A percentile compares a stretch with the other conserved stretches of the same genome.
phyloP scores from a whole-genome alignment of 2,888 invertebrate genomes.

The Graphium colonna region DNA sequence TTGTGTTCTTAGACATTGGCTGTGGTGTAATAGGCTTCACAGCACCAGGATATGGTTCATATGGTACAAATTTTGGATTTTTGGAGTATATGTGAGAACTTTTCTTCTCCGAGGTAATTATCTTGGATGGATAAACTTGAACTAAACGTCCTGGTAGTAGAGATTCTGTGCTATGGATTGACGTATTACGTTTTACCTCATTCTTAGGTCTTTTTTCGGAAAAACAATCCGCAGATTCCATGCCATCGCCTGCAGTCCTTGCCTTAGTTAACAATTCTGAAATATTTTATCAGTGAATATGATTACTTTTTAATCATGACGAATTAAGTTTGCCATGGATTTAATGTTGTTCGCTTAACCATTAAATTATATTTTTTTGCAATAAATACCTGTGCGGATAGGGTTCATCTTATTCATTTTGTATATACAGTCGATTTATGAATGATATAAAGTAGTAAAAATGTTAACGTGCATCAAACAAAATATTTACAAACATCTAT shows the following conservation, averaged over 20 bases:
- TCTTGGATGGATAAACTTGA: slow-evolving; percentile 80
- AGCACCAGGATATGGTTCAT: slow-evolving; percentile 93
- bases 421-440: background rate
- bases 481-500: slow-evolving; percentile 16
- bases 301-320: background rate
- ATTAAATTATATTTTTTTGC: background rate
- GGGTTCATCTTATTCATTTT: slow-evolving; percentile 45
- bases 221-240: slow-evolving; percentile 80
- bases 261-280: slow-evolving; percentile 65
- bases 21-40: slow-evolving; percentile 87
- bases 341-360: background rate
- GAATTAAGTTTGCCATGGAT: background rate
- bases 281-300: slow-evolving; percentile 14
- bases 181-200: background rate
- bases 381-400: slow-evolving; percentile 45
- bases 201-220: slow-evolving; percentile 41
- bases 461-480: background rate
- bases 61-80: slow-evolving; percentile 92
- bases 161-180: slow-evolving; percentile 40
- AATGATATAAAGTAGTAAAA: slow-evolving; percentile 13
- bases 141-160: slow-evolving; percentile 52
- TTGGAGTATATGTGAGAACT: slow-evolving; percentile 76
- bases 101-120: slow-evolving; percentile 79
- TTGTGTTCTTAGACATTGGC: slow-evolving; percentile 57
- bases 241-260: slow-evolving; percentile 88